phyloP scores from a whole-genome alignment of 2,888 invertebrate genomes.

The Scaptomyza parva region DNA sequence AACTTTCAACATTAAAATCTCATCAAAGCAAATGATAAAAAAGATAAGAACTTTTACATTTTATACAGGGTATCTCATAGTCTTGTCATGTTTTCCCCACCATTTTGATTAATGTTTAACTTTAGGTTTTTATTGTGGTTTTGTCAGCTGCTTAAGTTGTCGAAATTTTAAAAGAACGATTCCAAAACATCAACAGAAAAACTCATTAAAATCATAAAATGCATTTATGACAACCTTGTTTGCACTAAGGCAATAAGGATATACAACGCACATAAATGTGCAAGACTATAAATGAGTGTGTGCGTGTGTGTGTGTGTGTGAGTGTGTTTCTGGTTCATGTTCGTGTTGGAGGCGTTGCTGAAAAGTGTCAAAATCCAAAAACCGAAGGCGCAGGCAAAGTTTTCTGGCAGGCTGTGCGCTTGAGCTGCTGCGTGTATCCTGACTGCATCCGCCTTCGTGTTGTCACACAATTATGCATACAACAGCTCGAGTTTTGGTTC shows the following conservation, averaged over 20 bases:
- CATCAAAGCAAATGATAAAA: too few species aligned
- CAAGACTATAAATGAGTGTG: not conserved
- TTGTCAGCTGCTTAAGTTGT: slow-evolving; percentile 44
- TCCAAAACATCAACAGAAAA: slow-evolving; percentile 71
- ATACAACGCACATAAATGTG: slow-evolving; percentile 6
- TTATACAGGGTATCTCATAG: not conserved
- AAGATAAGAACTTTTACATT: too few species aligned
- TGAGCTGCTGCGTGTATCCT: slow-evolving; percentile 48
- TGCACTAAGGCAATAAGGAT: slow-evolving; percentile 72
- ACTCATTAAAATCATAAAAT: slow-evolving; percentile 81
- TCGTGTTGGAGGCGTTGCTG: slow-evolving; percentile 34
- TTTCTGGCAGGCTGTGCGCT: slow-evolving; percentile 44
- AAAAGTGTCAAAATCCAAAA: slow-evolving; percentile 79
- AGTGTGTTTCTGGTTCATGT: not conserved
- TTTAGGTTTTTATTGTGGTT: slow-evolving; percentile 34
- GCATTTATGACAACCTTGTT: slow-evolving; percentile 78
- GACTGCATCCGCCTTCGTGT: slow-evolving; percentile 54
- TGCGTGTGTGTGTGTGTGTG: not conserved
- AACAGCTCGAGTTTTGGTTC: slow-evolving; percentile 47
- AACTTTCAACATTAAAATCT: too few species aligned
- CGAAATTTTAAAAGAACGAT: slow-evolving; percentile 3
- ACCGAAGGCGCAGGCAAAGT: slow-evolving; percentile 69
- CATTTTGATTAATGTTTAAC: slow-evolving; percentile 62
- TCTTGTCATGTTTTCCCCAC: not conserved
- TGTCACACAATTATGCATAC: slow-evolving; percentile 79